Evolutionary conservation across 1,140 invertebrate species (phyloP).

Genomic region (Conopomorpha cramerella): DNA sequence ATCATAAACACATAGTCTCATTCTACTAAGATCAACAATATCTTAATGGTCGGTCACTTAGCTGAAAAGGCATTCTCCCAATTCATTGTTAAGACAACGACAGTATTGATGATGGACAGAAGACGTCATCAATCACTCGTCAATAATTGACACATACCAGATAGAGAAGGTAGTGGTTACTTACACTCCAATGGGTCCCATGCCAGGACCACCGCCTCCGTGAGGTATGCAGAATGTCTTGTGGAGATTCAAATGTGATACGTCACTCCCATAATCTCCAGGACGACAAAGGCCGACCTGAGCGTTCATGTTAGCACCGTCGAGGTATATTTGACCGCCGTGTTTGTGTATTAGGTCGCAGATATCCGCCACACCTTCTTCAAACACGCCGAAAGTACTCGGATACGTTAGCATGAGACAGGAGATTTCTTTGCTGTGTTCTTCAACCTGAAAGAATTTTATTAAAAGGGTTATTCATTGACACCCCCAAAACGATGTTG

Average conservation of each 20-base stretch:
- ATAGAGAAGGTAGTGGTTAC: too few relatives aligned
- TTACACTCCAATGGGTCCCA: slow-evolving; percentile 97
- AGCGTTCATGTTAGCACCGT: slow-evolving; percentile 99
- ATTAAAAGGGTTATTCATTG: too few relatives aligned
- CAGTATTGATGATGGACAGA: too few relatives aligned
- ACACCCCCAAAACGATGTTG: too few relatives aligned
- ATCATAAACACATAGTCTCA: too few relatives aligned
- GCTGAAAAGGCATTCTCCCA: too few relatives aligned
- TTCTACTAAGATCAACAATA: too few relatives aligned
- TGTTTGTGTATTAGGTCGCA: slow-evolving; percentile 89
- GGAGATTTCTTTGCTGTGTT: slow-evolving; percentile 83
- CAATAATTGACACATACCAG: too few relatives aligned
- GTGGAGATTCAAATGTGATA: slow-evolving; percentile 96
- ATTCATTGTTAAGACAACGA: too few relatives aligned
- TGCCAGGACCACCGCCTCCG: slow-evolving; percentile 93
- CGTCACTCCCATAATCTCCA: slow-evolving; percentile 97
- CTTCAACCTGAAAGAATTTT: too few relatives aligned
- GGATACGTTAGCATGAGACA: slow-evolving; percentile 99
- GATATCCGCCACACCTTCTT: slow-evolving; percentile 91
- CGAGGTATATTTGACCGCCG: slow-evolving; percentile 96
- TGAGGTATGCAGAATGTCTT: slow-evolving; percentile 98
- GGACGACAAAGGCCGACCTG: slow-evolving; percentile 97
- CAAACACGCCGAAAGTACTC: slow-evolving; percentile 98
- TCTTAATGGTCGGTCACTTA: too few relatives aligned
- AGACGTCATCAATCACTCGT: too few relatives aligned